Conservation (phyloP, 2,113 vertebrate genomes). For the Atractosteus spatula region DNA sequence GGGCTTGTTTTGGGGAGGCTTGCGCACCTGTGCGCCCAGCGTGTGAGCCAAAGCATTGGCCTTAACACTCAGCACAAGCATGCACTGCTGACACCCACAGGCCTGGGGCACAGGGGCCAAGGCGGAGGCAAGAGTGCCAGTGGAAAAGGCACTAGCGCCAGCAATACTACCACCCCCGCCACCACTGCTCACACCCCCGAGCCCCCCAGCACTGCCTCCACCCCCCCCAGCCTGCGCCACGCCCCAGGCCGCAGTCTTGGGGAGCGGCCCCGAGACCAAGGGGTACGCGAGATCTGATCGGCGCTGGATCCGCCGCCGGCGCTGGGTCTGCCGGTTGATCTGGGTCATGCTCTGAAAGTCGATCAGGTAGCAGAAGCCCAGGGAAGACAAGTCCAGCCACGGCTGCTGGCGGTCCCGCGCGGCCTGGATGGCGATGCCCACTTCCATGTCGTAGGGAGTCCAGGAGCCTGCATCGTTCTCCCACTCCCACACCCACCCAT, state of each 20-base stretch:
- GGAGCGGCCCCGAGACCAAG: conserved; percentile 68
- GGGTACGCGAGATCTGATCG: conserved; percentile 78
- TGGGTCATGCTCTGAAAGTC: conserved; percentile 97
- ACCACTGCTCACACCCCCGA: conserved; percentile 30
- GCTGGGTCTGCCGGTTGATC: conserved; percentile 88
- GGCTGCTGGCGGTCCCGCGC: conserved; percentile 95
- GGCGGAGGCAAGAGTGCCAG: conserved; percentile 35
- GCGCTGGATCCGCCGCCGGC: conserved; percentile 77
- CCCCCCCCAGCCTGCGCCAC: too few species aligned
- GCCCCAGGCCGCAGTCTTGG: conserved; percentile 32
- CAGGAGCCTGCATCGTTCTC: conserved; percentile 90
- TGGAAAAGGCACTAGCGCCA: conserved; percentile 56
- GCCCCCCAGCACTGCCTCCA: too few species aligned
- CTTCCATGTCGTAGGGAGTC: conserved; percentile 96
- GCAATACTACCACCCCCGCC: conserved; percentile 46
- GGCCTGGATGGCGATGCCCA: conserved; percentile 95
- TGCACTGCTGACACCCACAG: conserved; percentile 86
- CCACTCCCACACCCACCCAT: conserved; percentile 97
- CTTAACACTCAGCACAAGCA: conserved; percentile 82
- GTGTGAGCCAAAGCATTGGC: too few species aligned
- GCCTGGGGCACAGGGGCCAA: conserved; percentile 51
- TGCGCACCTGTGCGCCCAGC: too few species aligned
- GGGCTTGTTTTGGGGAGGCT: conserved; percentile 12
- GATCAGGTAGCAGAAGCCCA: conserved; percentile 97
- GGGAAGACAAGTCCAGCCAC: conserved; percentile 92